Conservation (phyloP, 2,888 invertebrate species). For the Apotomis betuletana region DNA sequence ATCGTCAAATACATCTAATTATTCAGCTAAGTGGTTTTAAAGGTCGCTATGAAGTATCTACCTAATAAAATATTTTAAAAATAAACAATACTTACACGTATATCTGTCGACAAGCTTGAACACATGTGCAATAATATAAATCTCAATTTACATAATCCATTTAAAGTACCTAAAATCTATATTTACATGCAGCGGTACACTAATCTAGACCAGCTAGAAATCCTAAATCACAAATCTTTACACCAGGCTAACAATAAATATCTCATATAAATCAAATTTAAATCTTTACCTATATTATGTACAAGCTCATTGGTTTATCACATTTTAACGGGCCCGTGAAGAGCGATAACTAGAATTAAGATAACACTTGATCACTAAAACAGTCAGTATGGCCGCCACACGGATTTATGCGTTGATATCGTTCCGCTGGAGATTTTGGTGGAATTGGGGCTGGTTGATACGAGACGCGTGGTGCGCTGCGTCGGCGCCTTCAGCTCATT, state of each 20-base stretch:
- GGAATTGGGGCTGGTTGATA: constrained; percentile 79
- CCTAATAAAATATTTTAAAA: constrained; percentile 48
- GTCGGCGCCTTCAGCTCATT: constrained; percentile 86
- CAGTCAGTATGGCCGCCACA: constrained; percentile 89
- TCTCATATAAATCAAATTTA: constrained; percentile 66
- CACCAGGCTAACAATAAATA: constrained; percentile 71
- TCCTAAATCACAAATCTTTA: constrained; percentile 48
- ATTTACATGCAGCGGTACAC: constrained; percentile 54
- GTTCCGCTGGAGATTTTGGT: constrained; percentile 84
- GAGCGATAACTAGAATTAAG: constrained; percentile 55
- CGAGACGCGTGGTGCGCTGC: constrained; percentile 74
- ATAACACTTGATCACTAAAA: constrained; percentile 55
- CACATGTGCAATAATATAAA: constrained; percentile 74
- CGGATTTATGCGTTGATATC: constrained; percentile 85
- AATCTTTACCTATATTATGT: constrained; percentile 69
- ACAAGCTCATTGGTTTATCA: constrained; percentile 83
- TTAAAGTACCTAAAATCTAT: constrained; percentile 29
- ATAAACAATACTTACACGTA: constrained; percentile 51
- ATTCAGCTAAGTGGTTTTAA: constrained; percentile 27
- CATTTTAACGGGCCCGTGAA: constrained; percentile 69
- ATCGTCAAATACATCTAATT: constrained; percentile 44
- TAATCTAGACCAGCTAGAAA: constrained; percentile 56
- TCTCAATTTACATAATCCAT: constrained; percentile 53
- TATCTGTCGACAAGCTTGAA: constrained; percentile 69
- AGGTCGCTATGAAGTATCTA: constrained; percentile 47